phyloP scores from a whole-genome alignment of 2,113 vertebrate species.

The Motacilla tschutschensis region DNA sequence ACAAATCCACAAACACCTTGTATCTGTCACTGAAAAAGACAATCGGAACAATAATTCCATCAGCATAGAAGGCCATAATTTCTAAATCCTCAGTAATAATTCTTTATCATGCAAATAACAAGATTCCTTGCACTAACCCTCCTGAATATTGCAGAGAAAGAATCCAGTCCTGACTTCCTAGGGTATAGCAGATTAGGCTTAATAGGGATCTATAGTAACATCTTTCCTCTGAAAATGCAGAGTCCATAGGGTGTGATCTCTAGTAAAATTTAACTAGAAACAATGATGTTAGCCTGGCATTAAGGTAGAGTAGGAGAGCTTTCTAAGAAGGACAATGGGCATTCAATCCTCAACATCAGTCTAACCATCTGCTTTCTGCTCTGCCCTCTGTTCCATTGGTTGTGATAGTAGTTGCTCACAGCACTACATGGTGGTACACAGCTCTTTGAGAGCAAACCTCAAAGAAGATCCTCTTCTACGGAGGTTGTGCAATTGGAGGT shows the following conservation, averaged over 20 bases:
- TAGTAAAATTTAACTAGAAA: background rate
- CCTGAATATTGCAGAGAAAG: background rate
- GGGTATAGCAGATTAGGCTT: background rate
- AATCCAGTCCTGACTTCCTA: background rate
- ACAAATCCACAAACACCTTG: conserved; percentile 96
- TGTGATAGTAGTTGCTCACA: background rate
- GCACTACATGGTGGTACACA: rapidly evolving
- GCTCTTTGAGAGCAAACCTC: background rate
- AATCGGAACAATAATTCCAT: background rate
- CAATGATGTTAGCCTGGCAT: background rate
- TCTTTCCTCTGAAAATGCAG: background rate
- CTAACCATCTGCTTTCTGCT: background rate
- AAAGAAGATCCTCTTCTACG: background rate
- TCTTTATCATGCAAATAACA: background rate
- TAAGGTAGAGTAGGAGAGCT: background rate
- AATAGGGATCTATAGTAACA: background rate
- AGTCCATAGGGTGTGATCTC: background rate
- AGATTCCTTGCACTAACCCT: background rate
- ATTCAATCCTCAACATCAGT: background rate
- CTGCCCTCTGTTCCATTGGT: too few relatives aligned
- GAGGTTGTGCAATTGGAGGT: background rate
- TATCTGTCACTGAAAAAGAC: conserved; percentile 87
- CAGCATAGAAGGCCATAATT: background rate
- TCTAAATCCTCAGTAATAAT: background rate
- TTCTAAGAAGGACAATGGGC: background rate